A percentile compares a stretch with the other conserved stretches of the same genome.
phyloP scores from a whole-genome alignment of 1,140 invertebrate genomes.

The Brachionus paranguensis region DNA sequence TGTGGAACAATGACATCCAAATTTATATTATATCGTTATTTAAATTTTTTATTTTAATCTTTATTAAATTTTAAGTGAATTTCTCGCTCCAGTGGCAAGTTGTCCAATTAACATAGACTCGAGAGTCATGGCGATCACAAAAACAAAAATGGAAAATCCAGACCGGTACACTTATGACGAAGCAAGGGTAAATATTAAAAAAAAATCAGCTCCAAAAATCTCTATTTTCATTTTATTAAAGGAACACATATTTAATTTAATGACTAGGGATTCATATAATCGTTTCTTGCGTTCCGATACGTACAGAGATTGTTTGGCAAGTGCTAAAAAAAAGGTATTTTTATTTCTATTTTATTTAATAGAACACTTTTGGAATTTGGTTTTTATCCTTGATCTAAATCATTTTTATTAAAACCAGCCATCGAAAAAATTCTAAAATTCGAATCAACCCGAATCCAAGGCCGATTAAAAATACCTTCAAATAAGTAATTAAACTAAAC shows the following conservation, averaged over 20 bases:
- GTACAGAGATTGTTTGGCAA: constrained; percentile 60
- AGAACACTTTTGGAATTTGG: not conserved
- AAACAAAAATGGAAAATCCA: constrained; percentile 65
- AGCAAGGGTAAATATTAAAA: constrained; percentile 69
- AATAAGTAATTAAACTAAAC: not conserved
- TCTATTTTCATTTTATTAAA: constrained; percentile 53
- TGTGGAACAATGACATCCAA: too few species aligned
- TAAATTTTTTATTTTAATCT: not conserved
- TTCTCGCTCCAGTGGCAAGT: constrained; percentile 81
- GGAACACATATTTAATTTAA: constrained; percentile 96
- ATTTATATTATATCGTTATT: not conserved
- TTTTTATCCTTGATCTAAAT: not conserved
- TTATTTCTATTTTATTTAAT: not conserved
- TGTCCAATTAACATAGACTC: constrained; percentile 96
- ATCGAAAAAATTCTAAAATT: constrained; percentile 23
- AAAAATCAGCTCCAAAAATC: not conserved
- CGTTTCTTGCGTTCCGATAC: constrained; percentile 94
- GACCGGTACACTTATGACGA: constrained; percentile 89
- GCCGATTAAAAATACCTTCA: not conserved
- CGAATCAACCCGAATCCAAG: not conserved
- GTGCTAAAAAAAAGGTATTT: constrained; percentile 26
- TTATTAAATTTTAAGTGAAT: constrained; percentile 64
- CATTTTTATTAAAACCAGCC: not conserved
- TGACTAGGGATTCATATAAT: constrained; percentile 98
- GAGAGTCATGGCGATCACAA: constrained; percentile 65